Percentiles rank a stretch among this genome's conserved stretches.
Evolutionary conservation across 1,140 invertebrate genomes (phyloP).

Genomic region (Pseudachorutes palmiensis): DNA sequence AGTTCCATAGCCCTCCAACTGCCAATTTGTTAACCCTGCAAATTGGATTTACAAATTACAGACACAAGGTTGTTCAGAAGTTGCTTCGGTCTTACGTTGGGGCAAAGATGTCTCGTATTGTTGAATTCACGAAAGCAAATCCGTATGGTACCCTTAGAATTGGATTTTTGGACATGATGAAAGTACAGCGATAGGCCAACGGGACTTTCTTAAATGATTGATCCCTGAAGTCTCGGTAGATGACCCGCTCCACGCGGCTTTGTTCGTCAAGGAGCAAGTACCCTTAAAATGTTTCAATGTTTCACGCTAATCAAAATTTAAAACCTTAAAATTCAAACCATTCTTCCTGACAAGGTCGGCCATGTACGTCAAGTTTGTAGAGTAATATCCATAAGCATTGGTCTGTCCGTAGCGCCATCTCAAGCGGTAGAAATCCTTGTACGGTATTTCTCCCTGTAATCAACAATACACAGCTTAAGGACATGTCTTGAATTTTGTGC

Average conservation of each 20-base stretch:
- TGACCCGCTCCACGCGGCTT: constrained; percentile 29
- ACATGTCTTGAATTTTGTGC: neutral
- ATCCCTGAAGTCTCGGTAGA: constrained; percentile 33
- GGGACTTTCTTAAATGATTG: constrained; percentile 22
- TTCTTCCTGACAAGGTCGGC: constrained; percentile 31
- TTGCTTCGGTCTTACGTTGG: constrained; percentile 62
- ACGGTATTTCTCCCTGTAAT: constrained; percentile 17
- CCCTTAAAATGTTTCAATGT: constrained; percentile 18
- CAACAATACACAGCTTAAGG: neutral
- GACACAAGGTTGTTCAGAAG: too few relatives aligned
- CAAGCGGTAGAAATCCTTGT: constrained; percentile 29
- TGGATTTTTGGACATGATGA: constrained; percentile 36
- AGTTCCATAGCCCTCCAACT: constrained; percentile 63
- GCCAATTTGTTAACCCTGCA: constrained; percentile 48
- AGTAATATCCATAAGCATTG: constrained; percentile 22
- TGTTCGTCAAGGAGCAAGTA: constrained; percentile 34
- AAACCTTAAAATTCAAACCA: neutral
- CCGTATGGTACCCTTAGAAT: constrained; percentile 28
- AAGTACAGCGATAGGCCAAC: constrained; percentile 32
- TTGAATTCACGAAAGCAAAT: constrained; percentile 60
- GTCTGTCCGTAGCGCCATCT: constrained; percentile 17
- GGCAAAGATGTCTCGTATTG: constrained; percentile 53
- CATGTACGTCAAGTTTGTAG: constrained; percentile 26
- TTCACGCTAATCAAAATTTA: neutral
- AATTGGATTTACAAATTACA: neutral